Percentiles rank a stretch among this genome's conserved stretches.
These are phyloP conservation scores for Acanthornis magna DNA, from an alignment of 2,797 vertebrate species.

Conservation along the genomic window DNA sequence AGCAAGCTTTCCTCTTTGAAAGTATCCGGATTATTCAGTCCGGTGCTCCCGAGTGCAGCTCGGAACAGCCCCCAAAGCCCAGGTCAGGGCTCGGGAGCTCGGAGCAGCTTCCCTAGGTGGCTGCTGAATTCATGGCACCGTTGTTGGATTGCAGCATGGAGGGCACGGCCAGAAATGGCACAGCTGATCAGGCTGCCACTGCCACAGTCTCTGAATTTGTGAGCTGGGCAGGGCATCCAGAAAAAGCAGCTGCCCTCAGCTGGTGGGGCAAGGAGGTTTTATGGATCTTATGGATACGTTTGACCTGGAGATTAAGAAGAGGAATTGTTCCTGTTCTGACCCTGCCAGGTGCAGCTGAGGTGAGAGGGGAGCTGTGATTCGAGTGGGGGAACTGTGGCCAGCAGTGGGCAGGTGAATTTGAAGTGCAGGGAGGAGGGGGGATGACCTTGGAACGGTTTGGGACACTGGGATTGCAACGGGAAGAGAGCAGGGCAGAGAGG, in stretches of 20 bases:
- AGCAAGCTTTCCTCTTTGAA: neutral
- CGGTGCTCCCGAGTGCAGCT: neutral
- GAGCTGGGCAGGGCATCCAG: neutral
- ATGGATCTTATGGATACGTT: neutral
- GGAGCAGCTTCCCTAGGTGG: neutral
- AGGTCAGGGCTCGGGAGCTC: neutral
- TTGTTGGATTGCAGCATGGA: neutral
- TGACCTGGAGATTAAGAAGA: neutral
- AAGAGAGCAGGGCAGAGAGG: neutral
- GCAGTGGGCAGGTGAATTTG: neutral
- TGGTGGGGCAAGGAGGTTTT: neutral
- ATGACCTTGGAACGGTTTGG: neutral
- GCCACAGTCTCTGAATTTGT: neutral
- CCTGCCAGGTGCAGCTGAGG: neutral
- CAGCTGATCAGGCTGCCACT: neutral
- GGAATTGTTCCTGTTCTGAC: neutral
- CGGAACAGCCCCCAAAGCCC: neutral
- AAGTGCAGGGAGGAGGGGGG: neutral
- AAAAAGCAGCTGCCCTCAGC: neutral
- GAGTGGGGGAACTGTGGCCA: neutral
- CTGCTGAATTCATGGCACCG: neutral
- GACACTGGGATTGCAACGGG: neutral
- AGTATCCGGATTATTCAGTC: neutral
- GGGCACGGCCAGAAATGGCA: neutral
- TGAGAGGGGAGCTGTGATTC: neutral